phyloP scores from a whole-genome alignment of 1,140 invertebrate species.

The Yoshiicerus persimilis region DNA sequence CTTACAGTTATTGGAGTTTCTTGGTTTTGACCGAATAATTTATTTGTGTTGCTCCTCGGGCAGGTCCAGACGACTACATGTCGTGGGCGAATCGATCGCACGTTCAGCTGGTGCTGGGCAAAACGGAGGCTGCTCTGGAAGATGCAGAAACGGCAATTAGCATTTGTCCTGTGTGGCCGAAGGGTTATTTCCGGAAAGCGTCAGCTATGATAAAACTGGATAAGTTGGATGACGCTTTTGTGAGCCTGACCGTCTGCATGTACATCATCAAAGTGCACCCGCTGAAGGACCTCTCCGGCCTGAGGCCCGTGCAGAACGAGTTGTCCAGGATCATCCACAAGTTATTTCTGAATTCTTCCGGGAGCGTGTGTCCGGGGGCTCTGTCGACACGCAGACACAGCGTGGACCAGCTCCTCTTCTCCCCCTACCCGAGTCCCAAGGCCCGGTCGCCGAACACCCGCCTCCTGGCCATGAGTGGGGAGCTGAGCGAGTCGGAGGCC shows the following conservation, averaged over 20 bases:
- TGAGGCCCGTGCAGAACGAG: slow-evolving; percentile 25
- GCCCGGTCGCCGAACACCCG: background rate
- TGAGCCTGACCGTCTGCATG: slow-evolving; percentile 65
- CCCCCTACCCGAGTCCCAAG: background rate
- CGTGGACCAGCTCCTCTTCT: background rate
- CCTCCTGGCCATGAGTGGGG: background rate
- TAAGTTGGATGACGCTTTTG: slow-evolving; percentile 68
- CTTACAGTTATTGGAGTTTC: background rate
- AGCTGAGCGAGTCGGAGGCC: slow-evolving; percentile 55
- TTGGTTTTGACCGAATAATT: background rate
- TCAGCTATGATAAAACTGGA: slow-evolving; percentile 64
- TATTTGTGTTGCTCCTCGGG: background rate
- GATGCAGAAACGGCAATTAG: slow-evolving; percentile 70
- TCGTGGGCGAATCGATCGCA: slow-evolving; percentile 69
- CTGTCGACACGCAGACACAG: background rate
- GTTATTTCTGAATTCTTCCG: slow-evolving; percentile 35
- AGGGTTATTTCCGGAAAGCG: slow-evolving; percentile 70
- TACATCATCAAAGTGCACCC: slow-evolving; percentile 55
- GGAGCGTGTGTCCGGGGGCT: background rate
- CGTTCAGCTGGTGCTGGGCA: slow-evolving; percentile 64
- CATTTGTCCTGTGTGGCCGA: slow-evolving; percentile 70
- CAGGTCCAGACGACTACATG: slow-evolving; percentile 69
- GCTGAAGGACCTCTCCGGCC: background rate
- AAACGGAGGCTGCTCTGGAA: slow-evolving; percentile 66
- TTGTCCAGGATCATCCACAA: slow-evolving; percentile 38